Base-by-base conservation (phyloP, 2,797 vertebrate species). In the Xiphorhynchus erythropygius region DNA sequence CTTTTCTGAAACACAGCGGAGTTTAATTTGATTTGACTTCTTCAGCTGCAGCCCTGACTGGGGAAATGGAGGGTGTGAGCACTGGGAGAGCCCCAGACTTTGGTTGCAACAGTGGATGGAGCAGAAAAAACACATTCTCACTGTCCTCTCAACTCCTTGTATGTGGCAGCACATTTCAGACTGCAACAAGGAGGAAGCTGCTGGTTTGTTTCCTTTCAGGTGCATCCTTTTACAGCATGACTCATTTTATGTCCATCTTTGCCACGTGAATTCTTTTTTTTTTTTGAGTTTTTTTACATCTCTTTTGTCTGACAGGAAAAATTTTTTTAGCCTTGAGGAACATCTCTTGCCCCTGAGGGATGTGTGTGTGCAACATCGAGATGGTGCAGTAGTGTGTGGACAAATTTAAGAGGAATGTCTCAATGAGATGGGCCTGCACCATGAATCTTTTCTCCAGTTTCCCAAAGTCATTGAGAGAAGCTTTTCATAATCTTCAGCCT, bases 141-240 rank as follows among this genome's bases (percentile, higher is more conserved):
- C 57, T 83, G 56, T 70, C 12, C 47, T 73, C 30, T 73, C 32
- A 13, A 1, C 7, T 19, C 30, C 53, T 82, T 13, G 3, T 22
- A 4, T 5, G 23, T 5, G 8, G 47, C n/a, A 79, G 56, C 55
- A n/a, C 37, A 4, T 24, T 50, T 33, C 32, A 62, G 73, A 33
- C 70, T 52, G 30, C 1, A 28, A 52, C 6, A 12, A 73, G 53
- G 52, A 87, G 71, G 81, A 85, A 85, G 35, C 21, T 75, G 53
- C 42, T 90, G 84, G 4, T 80, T 90, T 68, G 28, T 76, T 91
- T 95, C 75, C 56, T 90, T 89, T 69, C 78, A 75, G 84, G 83
- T 89, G 30, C 1, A 0, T 76, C 62, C 53, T 92, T 79, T 68
- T 16, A 18, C 25, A 70, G 8, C 7, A 2, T 67, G 81, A 89